Evolutionary conservation across 1,140 invertebrate species (phyloP).

Genomic region (Dreissena polymorpha): DNA sequence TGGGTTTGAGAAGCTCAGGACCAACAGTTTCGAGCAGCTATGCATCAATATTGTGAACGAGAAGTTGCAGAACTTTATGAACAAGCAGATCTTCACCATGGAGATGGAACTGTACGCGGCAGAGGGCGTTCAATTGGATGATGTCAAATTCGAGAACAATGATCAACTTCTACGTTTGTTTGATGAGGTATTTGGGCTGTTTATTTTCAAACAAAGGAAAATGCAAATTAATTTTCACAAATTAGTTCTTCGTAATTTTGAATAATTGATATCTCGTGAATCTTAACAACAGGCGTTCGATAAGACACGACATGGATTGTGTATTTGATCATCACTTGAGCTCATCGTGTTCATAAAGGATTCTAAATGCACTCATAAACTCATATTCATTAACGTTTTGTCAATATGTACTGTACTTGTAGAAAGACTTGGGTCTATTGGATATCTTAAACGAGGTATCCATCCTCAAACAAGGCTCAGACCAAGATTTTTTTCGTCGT

Average conservation of each 20-base stretch:
- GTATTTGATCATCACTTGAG: too few species aligned
- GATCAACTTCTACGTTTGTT: slow-evolving; percentile 89
- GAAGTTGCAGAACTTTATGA: slow-evolving; percentile 75
- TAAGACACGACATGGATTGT: too few species aligned
- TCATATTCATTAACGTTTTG: not conserved
- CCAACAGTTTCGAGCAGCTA: slow-evolving; percentile 82
- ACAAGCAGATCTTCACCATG: slow-evolving; percentile 65
- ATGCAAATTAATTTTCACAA: not conserved
- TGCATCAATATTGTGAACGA: slow-evolving; percentile 78
- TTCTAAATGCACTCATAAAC: too few species aligned
- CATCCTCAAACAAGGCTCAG: slow-evolving; percentile 80
- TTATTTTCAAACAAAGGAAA: not conserved
- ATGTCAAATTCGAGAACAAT: slow-evolving; percentile 88
- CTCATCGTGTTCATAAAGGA: too few species aligned
- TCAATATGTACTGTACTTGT: not conserved
- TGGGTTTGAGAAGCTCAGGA: slow-evolving; percentile 77
- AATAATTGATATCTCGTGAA: too few species aligned
- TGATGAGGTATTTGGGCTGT: slow-evolving; percentile 60
- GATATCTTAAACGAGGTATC: slow-evolving; percentile 70
- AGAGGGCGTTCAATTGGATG: slow-evolving; percentile 65
- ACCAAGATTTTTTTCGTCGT: slow-evolving; percentile 96
- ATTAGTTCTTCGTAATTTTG: not conserved
- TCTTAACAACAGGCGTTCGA: too few species aligned
- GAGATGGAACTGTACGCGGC: slow-evolving; percentile 66
- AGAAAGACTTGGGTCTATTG: slow-evolving; percentile 58